Evolutionary conservation across 2,888 invertebrate genomes (phyloP), one percentile per base, ranked within the genome.

Genomic region (Bombylius discolor): DNA sequence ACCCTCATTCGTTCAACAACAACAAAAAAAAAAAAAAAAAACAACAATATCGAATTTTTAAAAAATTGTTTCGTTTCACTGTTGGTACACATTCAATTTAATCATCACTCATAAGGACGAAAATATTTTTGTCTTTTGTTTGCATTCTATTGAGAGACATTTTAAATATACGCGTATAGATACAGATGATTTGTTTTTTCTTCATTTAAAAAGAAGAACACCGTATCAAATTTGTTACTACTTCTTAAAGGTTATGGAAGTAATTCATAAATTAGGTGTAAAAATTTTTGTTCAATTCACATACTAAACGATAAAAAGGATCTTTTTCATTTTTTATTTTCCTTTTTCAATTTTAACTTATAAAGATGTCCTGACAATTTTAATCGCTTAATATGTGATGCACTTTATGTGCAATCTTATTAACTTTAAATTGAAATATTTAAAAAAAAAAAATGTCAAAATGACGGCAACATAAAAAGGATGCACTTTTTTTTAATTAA

Each of bases 91-190:
- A 72, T 70, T 72, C 68, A 69, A 70, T 68, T 69, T 70, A 71
- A 72, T 72, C 72, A 72, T 72, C 70, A 71, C 70, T 72, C 72
- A 72, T 71, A 70, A 72, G 72, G 70, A 72, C 68, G 70, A 72
- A 69, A 71, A 70, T 67, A 70, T 67, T 69, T 68, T 67, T 23
- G 23, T 55, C 55, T 34, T 55, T 55, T 55, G 47, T 55, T 51
- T 55, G 49, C 54, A 34, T 34, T 49, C 34, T 44, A 8, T 13
- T 44, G 32, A 34, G 44, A 45, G 13, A 42, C 11, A 11, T 42
- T 11, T 11, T 42, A 1, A 9, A 42, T 11, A 42, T 42, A 45
- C 39, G 39, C 39, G 1, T n/a, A 45, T n/a, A n/a, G 4, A 14
- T 45, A 11, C 14, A 5, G 12, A 44, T 13, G n/a, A 44, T n/a